Evolutionary conservation across 2,888 invertebrate species (phyloP).

Genomic region (Melanotus villosus): DNA sequence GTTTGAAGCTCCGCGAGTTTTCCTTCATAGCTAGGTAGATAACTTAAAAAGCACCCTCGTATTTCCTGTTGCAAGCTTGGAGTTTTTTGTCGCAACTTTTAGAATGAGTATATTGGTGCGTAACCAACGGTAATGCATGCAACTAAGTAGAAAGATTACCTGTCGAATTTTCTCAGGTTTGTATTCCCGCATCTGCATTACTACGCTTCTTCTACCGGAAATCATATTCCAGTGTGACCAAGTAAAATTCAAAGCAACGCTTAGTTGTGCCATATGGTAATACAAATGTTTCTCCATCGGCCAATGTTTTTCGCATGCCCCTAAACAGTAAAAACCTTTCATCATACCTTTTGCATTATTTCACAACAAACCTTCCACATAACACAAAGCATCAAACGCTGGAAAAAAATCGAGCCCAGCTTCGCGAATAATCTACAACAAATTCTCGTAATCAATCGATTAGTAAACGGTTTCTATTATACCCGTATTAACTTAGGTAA

Average conservation of each 20-base stretch:
- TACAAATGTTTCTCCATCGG: conserved; percentile 83
- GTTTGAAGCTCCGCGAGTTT: too few relatives aligned
- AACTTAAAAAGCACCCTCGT: too few relatives aligned
- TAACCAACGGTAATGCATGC: too few relatives aligned
- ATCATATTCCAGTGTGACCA: conserved; percentile 80
- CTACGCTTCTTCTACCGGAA: conserved; percentile 74
- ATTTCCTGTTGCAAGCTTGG: too few relatives aligned
- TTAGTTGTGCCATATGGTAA: conserved; percentile 83
- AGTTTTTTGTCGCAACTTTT: too few relatives aligned
- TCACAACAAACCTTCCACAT: conserved; percentile 73
- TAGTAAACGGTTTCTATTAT: conserved; percentile 48
- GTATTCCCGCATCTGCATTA: conserved; percentile 79
- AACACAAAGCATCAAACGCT: conserved; percentile 81
- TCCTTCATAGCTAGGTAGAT: too few relatives aligned
- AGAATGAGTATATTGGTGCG: too few relatives aligned
- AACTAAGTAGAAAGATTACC: too few relatives aligned
- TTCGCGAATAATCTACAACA: conserved; percentile 64
- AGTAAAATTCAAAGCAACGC: conserved; percentile 82
- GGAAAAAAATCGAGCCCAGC: conserved; percentile 89
- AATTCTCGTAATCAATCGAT: too few relatives aligned
- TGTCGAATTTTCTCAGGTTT: conserved; percentile 66
- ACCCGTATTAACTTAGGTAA: conserved; percentile 76
- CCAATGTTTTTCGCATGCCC: conserved; percentile 78
- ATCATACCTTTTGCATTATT: neutral
- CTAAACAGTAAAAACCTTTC: neutral